phyloP scores from a whole-genome alignment of 1,140 invertebrate species.

The Hypothenemus hampei region DNA sequence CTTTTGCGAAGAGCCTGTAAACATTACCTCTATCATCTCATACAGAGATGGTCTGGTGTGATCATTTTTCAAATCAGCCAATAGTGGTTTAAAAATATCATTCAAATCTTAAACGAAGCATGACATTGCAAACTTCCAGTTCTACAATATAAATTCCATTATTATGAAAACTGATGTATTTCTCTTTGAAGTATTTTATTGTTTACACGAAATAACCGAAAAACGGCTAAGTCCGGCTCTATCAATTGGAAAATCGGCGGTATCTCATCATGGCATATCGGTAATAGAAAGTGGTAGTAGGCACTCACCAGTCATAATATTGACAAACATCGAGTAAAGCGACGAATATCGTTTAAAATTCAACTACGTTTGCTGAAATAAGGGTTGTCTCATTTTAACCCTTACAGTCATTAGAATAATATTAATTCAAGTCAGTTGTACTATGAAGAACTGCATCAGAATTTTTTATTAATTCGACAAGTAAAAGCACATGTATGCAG shows the following conservation, averaged over 20 bases:
- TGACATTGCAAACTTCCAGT: no score
- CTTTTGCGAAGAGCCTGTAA: slow-evolving; percentile 15
- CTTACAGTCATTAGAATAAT: no score
- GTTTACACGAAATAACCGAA: background rate
- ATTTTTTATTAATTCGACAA: no score
- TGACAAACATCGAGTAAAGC: slow-evolving; percentile 17
- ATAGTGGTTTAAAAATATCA: no score
- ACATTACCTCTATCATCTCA: slow-evolving; percentile 16
- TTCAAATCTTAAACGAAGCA: no score
- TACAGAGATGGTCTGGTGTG: background rate
- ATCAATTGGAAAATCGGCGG: background rate
- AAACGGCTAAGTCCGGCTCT: background rate
- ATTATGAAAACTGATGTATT: no score
- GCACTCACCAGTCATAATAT: slow-evolving; percentile 26
- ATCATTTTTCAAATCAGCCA: no score
- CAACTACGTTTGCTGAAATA: slow-evolving; percentile 17
- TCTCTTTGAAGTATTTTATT: background rate
- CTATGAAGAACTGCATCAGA: no score
- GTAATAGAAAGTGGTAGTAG: slow-evolving; percentile 18
- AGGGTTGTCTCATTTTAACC: no score
- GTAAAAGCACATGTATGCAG: no score
- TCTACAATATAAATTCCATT: no score
- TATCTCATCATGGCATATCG: slow-evolving; percentile 10
- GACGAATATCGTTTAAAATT: slow-evolving; percentile 23
- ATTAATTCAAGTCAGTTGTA: background rate